Percentiles rank a stretch among this genome's conserved stretches.
Conservation (phyloP, 1,140 invertebrate species). For the Plodia interpunctella region DNA sequence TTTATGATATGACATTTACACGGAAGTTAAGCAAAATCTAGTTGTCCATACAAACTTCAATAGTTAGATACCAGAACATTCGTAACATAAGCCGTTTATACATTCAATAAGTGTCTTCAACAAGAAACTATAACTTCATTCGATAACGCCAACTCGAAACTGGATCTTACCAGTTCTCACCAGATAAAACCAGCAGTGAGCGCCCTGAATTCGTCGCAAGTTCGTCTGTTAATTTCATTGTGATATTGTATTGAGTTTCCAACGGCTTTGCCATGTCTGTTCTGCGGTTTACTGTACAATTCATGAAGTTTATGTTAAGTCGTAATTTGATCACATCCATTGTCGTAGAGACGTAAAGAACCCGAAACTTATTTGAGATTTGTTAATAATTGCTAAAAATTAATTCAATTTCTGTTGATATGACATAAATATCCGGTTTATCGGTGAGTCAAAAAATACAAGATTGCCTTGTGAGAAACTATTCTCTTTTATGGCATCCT, state of each 20-base stretch:
- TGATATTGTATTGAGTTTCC: background rate
- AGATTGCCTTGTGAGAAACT: too few relatives aligned
- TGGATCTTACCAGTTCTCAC: background rate
- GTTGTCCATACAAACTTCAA: too few relatives aligned
- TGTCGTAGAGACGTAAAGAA: too few relatives aligned
- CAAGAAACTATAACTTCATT: background rate
- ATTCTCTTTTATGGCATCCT: too few relatives aligned
- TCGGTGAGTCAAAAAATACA: too few relatives aligned
- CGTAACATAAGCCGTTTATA: background rate
- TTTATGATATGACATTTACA: too few relatives aligned
- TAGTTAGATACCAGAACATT: too few relatives aligned
- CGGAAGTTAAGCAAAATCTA: too few relatives aligned
- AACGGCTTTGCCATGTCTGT: background rate
- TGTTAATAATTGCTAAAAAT: too few relatives aligned
- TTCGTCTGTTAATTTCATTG: constrained; percentile 4
- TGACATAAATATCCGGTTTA: too few relatives aligned
- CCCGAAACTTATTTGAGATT: too few relatives aligned
- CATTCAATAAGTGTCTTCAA: background rate
- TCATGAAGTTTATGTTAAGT: background rate
- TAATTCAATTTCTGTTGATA: too few relatives aligned
- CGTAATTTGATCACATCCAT: background rate
- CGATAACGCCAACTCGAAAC: constrained; percentile 5
- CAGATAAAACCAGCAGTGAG: constrained; percentile 1
- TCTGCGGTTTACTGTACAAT: background rate
- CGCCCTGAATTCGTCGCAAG: constrained; percentile 1